Evolutionary conservation across 2,113 vertebrate genomes (phyloP), one percentile per base, ranked within the genome.

Genomic region (Tor tambroides): DNA sequence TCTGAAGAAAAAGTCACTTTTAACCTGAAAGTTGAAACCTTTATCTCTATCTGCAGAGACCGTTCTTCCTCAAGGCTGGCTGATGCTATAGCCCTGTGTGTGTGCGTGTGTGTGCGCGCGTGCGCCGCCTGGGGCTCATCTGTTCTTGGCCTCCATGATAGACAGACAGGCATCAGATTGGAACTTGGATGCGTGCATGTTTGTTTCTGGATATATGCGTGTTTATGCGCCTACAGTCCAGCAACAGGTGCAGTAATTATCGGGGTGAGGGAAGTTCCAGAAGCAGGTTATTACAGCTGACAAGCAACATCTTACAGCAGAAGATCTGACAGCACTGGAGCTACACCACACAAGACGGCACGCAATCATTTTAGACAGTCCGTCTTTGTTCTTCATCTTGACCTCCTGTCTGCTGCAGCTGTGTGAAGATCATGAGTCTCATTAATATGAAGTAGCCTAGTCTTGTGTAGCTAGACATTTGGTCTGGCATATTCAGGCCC

Each of bases 21-120:
- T 93, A 94, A 91, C 92, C 93, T 91, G 85, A 91, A 91, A 95
- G 94, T 93, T 94, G 93, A 95, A 94, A 93, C 93, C 93, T 94
- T 95, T 95, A 95, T 95, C 94, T 95, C 91, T 91, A 88, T 49
- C 86, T 93, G 92, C 93, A 95, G 93, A 93, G 93, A 93, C 91
- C 91, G 91, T 87, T 84, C 90, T 92, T 95, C 92, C 92, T 79
- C 61, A 87, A 90, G 93, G 93, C 88, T 74, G 78, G 65, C 72
- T 87, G 77, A 87, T 63, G 65, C 63, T 82, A 59, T 63, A 61
- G 80, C 26, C 21, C n/a, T 2, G 59, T 15, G 26, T 35, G 61
- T 69, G 84, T 41, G 59, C 26, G 71, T 41, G 26, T 69, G 71
- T 26, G 71, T 59, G 71, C n/a, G 59, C 30, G 56, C 35, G 49